Evolutionary conservation across 2,113 vertebrate genomes (phyloP), one percentile per base, ranked within the genome.

Genomic region (Leptosomus discolor): DNA sequence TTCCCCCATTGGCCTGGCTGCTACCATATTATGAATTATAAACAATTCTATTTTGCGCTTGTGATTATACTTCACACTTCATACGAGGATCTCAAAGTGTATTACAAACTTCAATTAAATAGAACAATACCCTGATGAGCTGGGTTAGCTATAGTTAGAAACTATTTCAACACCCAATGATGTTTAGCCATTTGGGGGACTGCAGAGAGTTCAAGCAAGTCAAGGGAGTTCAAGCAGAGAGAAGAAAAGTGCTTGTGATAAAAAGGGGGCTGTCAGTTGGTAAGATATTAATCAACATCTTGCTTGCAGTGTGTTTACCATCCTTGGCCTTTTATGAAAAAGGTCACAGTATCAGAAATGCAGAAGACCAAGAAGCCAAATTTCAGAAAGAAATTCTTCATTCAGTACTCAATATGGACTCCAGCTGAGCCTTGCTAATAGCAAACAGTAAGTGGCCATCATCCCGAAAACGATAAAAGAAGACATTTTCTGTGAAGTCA

Each of bases 21-120:
- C 95, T 92, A 39, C 79, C 61, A 92, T 90, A 90, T 91, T 89
- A 95, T 97, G 89, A 97, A 97, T 97, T 94, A 95, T 85, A 97
- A 92, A 97, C 95, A 96, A 95, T 88, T 92, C 82, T 91, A 92
- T 96, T 97, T 95, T 88, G 74, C 1, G 2, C 70, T 90, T 85
- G 81, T 90, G 92, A 75, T 91, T 86, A 68, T 56, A 53, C 76
- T 96, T 91, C 77, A 48, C 82, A 75, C 86, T 94, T 86, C 79
- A 86, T 30, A 78, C 0, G 2, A 67, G 77, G 54, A 83, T 93
- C 92, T 93, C 90, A 43, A 91, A 96, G 81, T 83, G 85, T 82
- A 60, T 92, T 92, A 92, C 85, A 85, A 95, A 88, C 94, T 90
- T 96, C 94, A 94, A 70, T 94, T 96, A 97, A 96, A 91, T 17